Base-by-base conservation (phyloP, 2,888 invertebrate species). In the Drosophila falleni region DNA sequence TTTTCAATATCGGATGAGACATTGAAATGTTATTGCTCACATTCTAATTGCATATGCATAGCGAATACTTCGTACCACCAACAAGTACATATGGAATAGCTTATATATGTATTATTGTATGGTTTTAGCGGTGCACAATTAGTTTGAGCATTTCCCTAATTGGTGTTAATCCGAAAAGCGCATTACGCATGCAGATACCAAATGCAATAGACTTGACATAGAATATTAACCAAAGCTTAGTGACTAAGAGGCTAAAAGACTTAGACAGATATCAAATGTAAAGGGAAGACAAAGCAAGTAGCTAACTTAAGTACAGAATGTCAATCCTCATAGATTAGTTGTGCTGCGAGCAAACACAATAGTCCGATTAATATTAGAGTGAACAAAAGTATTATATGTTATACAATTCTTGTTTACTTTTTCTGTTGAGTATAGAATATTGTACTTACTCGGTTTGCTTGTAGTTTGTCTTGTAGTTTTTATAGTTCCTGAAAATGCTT, bases 1-100 rank as follows among this genome's bases (percentile, higher is more conserved):
- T 72, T 78, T 87, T 72, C 82, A 87, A 85, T 81, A 78, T 76
- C 58, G 50, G 44, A 50, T 29, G 49, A 65, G 66, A 73, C 85
- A 81, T 69, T 47, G 69, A 66, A 85, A 66, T 63, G 64, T 65
- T 75, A 75, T 71, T 64, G 73, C 58, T 64, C 69, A 72, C 58
- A 46, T 73, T 69, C 70, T 73, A 70, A 85, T 87, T 65, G 75
- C 64, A 68, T 68, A 50, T 62, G n/a, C 44, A 50, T 50, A 35
- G n/a, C 15, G 33, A 16, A 19, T 15, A 41, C 26, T 29, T 0
- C 16, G 13, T 15, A 26, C 8, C 15, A 29, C 44, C n/a, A 26
- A 44, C 23, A 23, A 44, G 23, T 29, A 5, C 41, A 8, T 15
- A 6, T 29, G 26, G 29, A 29, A 29, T 29, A 29, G 29, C 29